Conservation (phyloP, 2,797 vertebrate species). For the Graptemys geographica region DNA sequence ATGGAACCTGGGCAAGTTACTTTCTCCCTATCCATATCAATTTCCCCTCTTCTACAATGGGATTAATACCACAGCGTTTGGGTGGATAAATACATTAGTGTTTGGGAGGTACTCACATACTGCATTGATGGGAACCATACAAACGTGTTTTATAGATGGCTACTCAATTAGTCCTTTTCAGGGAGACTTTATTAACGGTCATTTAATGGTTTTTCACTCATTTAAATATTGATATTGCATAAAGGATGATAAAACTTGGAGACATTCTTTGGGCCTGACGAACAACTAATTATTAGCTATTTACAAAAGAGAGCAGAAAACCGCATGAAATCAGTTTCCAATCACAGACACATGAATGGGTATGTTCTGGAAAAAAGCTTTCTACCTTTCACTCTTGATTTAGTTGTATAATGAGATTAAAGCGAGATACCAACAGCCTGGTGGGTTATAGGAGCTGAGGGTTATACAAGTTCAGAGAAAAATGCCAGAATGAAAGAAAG, state of each 20-base stretch:
- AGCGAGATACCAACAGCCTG: not conserved
- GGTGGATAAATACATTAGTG: fast-evolving
- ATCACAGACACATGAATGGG: not conserved
- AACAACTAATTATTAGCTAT: not conserved
- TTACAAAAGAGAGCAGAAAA: not conserved
- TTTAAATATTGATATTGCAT: not conserved
- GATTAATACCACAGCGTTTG: not conserved
- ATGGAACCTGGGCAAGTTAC: slow-evolving; percentile 3
- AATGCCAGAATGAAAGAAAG: not conserved
- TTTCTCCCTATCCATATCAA: not conserved
- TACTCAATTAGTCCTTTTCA: not conserved
- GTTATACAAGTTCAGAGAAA: not conserved
- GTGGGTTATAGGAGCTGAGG: not conserved
- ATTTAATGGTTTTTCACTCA: not conserved
- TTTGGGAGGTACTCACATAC: not conserved
- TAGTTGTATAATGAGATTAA: not conserved
- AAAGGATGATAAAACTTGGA: slow-evolving; percentile 1
- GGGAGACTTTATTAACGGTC: not conserved
- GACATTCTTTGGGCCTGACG: not conserved
- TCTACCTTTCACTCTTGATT: not conserved
- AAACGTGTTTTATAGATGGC: not conserved
- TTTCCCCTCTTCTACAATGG: slow-evolving; percentile 13
- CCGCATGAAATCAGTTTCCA: not conserved
- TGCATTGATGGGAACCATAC: fast-evolving
- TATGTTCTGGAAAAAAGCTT: not conserved